Evolutionary conservation across 2,888 invertebrate species (phyloP).

Genomic region (Spodoptera exigua): DNA sequence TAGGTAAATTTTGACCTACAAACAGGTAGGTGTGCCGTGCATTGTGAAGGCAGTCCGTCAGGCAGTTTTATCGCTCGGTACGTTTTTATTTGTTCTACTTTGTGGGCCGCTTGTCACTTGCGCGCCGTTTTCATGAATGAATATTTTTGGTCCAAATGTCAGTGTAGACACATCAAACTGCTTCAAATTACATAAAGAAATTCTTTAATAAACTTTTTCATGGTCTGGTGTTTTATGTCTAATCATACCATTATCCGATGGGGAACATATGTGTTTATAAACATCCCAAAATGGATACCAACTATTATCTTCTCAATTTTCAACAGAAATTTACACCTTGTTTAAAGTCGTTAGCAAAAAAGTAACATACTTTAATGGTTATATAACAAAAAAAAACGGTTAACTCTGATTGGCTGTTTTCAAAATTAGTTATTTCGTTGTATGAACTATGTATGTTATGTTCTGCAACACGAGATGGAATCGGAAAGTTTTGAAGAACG

Average conservation of each 20-base stretch:
- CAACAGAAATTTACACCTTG: no score
- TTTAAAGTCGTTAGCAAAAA: no score
- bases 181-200: not conserved
- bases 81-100: constrained; percentile 36
- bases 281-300: no score
- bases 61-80: constrained; percentile 29
- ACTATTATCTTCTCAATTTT: no score
- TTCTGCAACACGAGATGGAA: constrained; percentile 30
- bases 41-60: constrained; percentile 7
- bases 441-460: constrained; percentile 21
- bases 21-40: constrained; percentile 7
- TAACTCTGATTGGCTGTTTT: constrained; percentile 26
- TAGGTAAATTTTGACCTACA: constrained; percentile 26
- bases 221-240: no score
- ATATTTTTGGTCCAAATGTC: constrained; percentile 26
- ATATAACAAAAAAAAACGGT: constrained; percentile 1
- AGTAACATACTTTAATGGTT: no score
- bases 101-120: constrained; percentile 35
- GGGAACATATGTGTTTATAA: no score
- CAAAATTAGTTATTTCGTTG: constrained; percentile 27
- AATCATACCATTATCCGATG: no score
- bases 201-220: no score
- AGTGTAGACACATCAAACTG: constrained; percentile 12
- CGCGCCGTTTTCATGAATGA: constrained; percentile 29
- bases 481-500: constrained; percentile 14